Evolutionary conservation across 2,888 invertebrate genomes (phyloP).

Genomic region (Leptopilina myrica): DNA sequence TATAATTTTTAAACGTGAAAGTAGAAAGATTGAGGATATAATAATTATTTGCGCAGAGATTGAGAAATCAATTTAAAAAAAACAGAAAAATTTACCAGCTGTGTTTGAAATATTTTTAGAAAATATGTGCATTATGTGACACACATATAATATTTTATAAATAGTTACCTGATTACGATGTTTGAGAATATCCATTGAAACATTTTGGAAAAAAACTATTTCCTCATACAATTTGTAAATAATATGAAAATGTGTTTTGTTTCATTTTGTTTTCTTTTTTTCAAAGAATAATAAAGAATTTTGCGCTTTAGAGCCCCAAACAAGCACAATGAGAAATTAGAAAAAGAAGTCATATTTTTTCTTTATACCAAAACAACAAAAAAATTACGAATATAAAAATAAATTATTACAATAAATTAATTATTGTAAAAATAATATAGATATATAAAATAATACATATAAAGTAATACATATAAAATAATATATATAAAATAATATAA

Average conservation of each 20-base stretch:
- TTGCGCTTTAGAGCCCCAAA: background rate
- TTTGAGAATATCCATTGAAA: slow-evolving; percentile 25
- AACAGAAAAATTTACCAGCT: background rate
- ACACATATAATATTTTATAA: background rate
- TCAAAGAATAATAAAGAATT: background rate
- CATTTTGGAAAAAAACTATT: background rate
- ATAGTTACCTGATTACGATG: slow-evolving; percentile 29
- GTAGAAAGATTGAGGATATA: background rate
- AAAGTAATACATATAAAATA: no score
- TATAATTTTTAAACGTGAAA: no score
- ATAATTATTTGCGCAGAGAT: background rate
- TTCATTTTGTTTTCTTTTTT: background rate
- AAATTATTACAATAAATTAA: background rate
- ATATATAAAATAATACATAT: no score
- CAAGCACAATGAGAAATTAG: slow-evolving; percentile 29
- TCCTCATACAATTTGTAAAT: background rate
- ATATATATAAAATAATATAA: no score
- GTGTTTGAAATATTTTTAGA: background rate
- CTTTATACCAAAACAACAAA: background rate
- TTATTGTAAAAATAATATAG: no score
- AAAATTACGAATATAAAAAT: background rate
- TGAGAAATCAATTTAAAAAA: background rate
- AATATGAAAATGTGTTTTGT: background rate
- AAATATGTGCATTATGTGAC: slow-evolving; percentile 2
- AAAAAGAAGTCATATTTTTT: background rate